phyloP scores from a whole-genome alignment of 1,140 invertebrate species.

The Macrobrachium rosenbergii region DNA sequence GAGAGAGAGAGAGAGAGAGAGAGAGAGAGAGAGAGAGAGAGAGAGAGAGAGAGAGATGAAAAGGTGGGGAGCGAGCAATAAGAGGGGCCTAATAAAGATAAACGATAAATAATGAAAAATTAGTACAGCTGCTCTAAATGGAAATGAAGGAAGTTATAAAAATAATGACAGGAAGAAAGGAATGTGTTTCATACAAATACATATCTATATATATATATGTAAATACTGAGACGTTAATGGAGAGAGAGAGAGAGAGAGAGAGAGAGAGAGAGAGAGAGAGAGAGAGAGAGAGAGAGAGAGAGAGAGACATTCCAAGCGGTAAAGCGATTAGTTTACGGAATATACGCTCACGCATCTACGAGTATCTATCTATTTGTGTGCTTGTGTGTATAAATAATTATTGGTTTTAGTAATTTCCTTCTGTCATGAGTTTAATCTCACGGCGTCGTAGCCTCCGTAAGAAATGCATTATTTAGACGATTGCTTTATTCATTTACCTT shows the following conservation, averaged over 20 bases:
- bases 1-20: conserved; percentile 10
- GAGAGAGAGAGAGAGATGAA: background rate
- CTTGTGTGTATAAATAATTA: too few relatives aligned
- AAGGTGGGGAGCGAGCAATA: background rate
- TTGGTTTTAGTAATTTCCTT: too few relatives aligned
- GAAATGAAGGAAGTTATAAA: background rate
- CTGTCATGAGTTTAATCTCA: too few relatives aligned
- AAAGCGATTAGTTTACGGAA: too few relatives aligned
- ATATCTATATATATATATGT: background rate
- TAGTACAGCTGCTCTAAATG: background rate
- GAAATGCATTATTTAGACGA: too few relatives aligned
- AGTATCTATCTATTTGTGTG: too few relatives aligned
- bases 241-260: background rate
- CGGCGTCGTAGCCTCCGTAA: too few relatives aligned
- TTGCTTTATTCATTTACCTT: too few relatives aligned
- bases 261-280: background rate
- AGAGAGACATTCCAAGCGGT: background rate
- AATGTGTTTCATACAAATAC: background rate
- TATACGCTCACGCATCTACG: too few relatives aligned
- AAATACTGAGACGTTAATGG: background rate
- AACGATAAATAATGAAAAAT: background rate
- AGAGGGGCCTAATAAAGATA: background rate
- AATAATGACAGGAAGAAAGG: background rate
- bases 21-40: background rate
- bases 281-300: background rate